These are phyloP conservation scores for Pandemis corylana DNA, from an alignment of 2,888 invertebrate species.

Conservation along the genomic window DNA sequence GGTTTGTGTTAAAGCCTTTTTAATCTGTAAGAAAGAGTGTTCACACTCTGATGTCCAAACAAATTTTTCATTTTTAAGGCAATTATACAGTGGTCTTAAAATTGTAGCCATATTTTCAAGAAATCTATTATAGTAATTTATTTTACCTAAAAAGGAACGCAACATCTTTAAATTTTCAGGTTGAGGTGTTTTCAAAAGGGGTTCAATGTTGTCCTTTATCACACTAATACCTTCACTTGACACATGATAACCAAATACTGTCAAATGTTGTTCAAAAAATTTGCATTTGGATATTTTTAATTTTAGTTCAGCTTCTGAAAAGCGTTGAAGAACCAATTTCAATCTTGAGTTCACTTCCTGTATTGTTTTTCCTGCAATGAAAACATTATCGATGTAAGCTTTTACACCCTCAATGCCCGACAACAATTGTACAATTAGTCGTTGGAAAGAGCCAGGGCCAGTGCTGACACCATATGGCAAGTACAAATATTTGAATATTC, in stretches of 20 bases:
- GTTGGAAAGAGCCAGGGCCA: background rate
- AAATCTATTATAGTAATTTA: constrained; percentile 20
- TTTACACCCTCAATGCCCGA: constrained; percentile 7
- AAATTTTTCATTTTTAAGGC: constrained; percentile 7
- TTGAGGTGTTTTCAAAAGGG: constrained; percentile 6
- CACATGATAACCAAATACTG: constrained; percentile 20
- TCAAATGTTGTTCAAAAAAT: constrained; percentile 6
- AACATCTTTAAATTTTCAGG: constrained; percentile 20
- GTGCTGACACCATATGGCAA: background rate
- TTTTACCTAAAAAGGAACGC: constrained; percentile 19
- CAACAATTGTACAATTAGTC: constrained; percentile 5
- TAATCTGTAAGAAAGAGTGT: background rate
- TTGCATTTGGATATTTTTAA: constrained; percentile 21
- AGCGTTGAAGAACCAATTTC: background rate
- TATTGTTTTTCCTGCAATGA: constrained; percentile 19
- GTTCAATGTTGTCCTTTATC: constrained; percentile 14
- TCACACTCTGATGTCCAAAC: constrained; percentile 13
- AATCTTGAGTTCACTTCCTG: constrained; percentile 2
- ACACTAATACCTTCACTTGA: constrained; percentile 16
- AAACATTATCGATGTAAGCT: constrained; percentile 17
- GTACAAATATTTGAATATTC: too few relatives aligned
- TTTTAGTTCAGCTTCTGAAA: constrained; percentile 4
- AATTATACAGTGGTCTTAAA: constrained; percentile 9
- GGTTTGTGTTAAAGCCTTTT: constrained; percentile 11
- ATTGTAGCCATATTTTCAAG: constrained; percentile 22